Conservation (phyloP, 2,888 invertebrate genomes). For the Xestia xanthographa region DNA sequence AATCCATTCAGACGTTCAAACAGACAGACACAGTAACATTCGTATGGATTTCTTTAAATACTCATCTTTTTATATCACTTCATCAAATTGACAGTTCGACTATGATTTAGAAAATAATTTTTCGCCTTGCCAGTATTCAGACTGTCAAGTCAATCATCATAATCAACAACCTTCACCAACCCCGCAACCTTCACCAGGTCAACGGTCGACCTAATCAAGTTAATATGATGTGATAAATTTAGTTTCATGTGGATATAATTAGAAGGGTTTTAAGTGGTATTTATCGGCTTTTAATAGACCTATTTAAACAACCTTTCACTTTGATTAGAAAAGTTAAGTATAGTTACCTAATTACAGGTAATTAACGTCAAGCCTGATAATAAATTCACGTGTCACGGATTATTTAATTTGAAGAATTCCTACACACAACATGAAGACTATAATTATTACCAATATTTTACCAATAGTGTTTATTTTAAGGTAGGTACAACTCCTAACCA, state of each 20-base stretch:
- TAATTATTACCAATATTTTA: neutral
- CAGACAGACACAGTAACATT: neutral
- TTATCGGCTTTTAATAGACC: neutral
- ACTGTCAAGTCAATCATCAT: neutral
- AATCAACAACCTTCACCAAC: too few relatives aligned
- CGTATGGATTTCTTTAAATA: neutral
- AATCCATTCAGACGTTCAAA: neutral
- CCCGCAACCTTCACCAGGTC: neutral
- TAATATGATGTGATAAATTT: neutral
- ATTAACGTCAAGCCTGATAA: constrained; percentile 11
- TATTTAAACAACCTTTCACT: constrained; percentile 1
- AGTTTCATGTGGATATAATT: constrained; percentile 1
- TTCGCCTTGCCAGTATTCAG: neutral
- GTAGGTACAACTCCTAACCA: neutral
- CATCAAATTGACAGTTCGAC: neutral
- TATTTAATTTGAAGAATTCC: neutral
- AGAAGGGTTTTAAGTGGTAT: neutral
- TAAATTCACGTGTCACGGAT: neutral
- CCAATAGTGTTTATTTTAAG: neutral
- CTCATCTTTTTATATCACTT: neutral
- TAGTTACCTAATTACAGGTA: constrained; percentile 7
- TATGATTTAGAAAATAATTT: neutral
- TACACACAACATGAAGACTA: neutral
- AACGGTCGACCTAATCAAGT: neutral
- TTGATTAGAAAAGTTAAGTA: constrained; percentile 2